Percentiles rank a stretch among this genome's conserved stretches.
These are phyloP conservation scores for Lycaena phlaeas DNA, from an alignment of 2,888 invertebrate genomes.

Conservation along the genomic window DNA sequence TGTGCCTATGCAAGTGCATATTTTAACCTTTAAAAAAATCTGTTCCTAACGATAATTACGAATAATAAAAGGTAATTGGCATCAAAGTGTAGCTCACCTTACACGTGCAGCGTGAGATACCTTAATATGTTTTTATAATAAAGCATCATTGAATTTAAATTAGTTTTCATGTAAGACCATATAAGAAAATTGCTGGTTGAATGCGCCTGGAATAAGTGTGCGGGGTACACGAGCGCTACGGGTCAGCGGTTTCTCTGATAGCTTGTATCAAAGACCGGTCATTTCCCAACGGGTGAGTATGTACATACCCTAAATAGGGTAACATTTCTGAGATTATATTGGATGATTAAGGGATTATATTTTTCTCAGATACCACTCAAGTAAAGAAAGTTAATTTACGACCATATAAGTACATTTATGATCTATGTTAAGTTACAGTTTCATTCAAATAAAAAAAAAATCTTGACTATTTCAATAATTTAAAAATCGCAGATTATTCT, in stretches of 20 bases:
- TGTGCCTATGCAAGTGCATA: no score
- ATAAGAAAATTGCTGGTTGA: conserved; percentile 11
- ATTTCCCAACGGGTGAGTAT: conserved; percentile 25
- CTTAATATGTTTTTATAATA: conserved; percentile 5
- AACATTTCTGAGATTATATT: conserved; percentile 6
- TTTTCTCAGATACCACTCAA: no score
- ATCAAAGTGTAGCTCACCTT: background rate
- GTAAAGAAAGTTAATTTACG: no score
- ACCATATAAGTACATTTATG: no score
- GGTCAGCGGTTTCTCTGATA: conserved; percentile 54
- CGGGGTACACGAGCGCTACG: conserved; percentile 27
- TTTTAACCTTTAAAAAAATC: no score
- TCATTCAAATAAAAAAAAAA: no score
- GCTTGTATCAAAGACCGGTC: conserved; percentile 35
- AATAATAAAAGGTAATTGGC: background rate
- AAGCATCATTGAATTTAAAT: conserved; percentile 5
- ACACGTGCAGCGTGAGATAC: conserved; percentile 3
- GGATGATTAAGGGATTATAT: no score
- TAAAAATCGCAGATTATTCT: no score
- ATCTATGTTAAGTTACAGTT: no score
- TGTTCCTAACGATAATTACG: background rate
- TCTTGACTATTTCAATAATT: no score
- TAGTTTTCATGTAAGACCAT: conserved; percentile 1
- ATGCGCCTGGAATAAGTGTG: conserved; percentile 6
- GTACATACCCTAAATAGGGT: conserved; percentile 14